phyloP scores from a whole-genome alignment of 2,797 vertebrate species.

The Channallabes apus region DNA sequence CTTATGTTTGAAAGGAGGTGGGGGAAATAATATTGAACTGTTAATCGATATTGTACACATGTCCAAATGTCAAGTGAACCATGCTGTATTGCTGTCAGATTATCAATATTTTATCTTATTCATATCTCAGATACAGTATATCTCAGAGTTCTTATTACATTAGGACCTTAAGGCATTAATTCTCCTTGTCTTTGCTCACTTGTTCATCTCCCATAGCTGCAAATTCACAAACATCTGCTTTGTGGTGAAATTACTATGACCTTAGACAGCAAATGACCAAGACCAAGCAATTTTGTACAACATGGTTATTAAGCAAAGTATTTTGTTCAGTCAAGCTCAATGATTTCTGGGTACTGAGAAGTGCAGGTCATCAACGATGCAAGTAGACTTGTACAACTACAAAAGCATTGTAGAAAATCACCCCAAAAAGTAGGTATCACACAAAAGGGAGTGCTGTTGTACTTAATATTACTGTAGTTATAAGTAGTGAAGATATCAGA shows the following conservation, averaged over 20 bases:
- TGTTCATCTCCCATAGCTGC: background rate
- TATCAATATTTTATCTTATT: conserved; percentile 51
- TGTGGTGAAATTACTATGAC: background rate
- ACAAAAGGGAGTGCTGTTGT: too few species aligned
- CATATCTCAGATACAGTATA: conserved; percentile 42
- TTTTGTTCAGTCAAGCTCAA: background rate
- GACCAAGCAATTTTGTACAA: background rate
- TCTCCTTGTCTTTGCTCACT: background rate
- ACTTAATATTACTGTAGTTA: too few species aligned
- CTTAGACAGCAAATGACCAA: background rate
- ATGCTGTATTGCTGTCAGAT: conserved; percentile 40
- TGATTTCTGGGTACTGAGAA: background rate
- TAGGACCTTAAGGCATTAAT: conserved; percentile 26
- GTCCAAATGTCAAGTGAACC: conserved; percentile 58
- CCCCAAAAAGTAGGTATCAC: background rate
- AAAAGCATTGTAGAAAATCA: background rate
- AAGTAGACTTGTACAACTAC: background rate
- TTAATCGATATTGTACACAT: conserved; percentile 56
- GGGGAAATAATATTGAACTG: conserved; percentile 54
- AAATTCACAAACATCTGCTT: conserved; percentile 6
- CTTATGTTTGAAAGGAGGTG: conserved; percentile 46
- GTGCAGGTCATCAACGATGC: background rate
- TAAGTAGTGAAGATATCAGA: too few species aligned
- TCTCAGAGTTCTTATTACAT: conserved; percentile 25
- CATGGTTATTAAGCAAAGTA: background rate